A percentile compares a stretch with the other conserved stretches of the same genome.
Conservation (phyloP, 2,113 vertebrate genomes). For the Pimephales promelas region DNA sequence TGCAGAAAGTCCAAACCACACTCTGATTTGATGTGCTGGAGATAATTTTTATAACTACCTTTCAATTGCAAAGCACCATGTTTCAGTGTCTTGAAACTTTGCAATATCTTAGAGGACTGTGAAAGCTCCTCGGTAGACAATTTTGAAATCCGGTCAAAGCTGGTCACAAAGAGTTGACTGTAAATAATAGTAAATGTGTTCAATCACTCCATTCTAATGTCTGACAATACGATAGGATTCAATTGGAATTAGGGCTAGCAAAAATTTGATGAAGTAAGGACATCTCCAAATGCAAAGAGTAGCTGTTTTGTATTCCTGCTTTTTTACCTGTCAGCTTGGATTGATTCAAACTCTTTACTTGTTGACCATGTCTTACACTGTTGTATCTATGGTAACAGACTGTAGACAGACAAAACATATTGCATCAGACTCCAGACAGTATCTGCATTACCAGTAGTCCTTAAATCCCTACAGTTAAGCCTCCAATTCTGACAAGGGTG, state of each 20-base stretch:
- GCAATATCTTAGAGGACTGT: neutral
- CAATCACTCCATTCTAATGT: neutral
- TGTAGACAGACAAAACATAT: slow-evolving; percentile 50
- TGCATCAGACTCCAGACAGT: slow-evolving; percentile 55
- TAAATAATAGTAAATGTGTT: neutral
- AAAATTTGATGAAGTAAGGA: neutral
- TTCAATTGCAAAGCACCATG: neutral
- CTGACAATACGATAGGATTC: neutral
- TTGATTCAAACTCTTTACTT: slow-evolving; percentile 20
- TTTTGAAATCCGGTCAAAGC: neutral
- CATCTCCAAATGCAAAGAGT: neutral
- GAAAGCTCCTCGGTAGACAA: neutral
- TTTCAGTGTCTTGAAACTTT: slow-evolving; percentile 24
- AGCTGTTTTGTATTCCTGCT: neutral
- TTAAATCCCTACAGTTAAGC: slow-evolving; percentile 61
- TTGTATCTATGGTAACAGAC: slow-evolving; percentile 37
- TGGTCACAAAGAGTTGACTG: neutral
- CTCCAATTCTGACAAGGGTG: slow-evolving; percentile 53
- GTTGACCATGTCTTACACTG: slow-evolving; percentile 52
- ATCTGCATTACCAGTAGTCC: slow-evolving; percentile 51
- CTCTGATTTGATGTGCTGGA: slow-evolving; percentile 26
- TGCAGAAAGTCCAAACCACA: slow-evolving; percentile 1
- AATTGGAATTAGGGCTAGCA: neutral
- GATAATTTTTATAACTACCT: neutral
- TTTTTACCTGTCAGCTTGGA: neutral